Conservation (phyloP, 2,888 invertebrate genomes). For the Platycnemis pennipes region DNA sequence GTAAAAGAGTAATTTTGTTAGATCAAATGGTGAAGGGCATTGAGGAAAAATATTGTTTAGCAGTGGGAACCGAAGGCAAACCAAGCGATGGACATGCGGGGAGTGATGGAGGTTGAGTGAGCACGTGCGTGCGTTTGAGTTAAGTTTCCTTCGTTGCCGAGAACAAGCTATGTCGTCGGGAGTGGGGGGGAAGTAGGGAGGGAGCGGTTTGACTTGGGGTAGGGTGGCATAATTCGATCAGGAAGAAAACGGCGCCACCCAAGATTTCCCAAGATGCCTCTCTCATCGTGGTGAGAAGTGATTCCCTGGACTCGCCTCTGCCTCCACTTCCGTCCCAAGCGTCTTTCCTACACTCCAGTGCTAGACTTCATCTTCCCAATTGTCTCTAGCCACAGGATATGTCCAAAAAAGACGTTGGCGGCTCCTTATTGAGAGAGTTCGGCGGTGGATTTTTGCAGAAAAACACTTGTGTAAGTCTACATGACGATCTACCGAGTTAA, state of each 20-base stretch:
- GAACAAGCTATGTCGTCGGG: background rate
- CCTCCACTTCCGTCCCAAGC: background rate
- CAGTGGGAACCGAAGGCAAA: too few species aligned
- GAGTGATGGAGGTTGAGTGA: too few species aligned
- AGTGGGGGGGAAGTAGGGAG: background rate
- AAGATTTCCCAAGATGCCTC: constrained; percentile 2
- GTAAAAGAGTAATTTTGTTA: too few species aligned
- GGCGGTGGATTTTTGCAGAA: too few species aligned
- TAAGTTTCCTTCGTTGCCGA: background rate
- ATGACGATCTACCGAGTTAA: too few species aligned
- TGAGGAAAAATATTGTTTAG: too few species aligned
- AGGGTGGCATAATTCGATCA: background rate
- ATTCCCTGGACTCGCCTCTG: background rate
- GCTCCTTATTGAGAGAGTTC: too few species aligned
- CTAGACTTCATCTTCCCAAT: background rate
- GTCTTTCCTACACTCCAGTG: background rate
- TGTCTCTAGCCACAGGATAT: background rate
- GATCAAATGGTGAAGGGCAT: too few species aligned
- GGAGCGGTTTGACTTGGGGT: background rate
- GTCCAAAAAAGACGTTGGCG: too few species aligned
- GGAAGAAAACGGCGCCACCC: background rate
- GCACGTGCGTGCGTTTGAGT: background rate
- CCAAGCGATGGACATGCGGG: too few species aligned
- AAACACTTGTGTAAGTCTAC: too few species aligned
- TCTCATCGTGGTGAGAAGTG: background rate